These are phyloP conservation scores for Channallabes apus DNA, from an alignment of 2,797 vertebrate genomes.

Conservation along the genomic window DNA sequence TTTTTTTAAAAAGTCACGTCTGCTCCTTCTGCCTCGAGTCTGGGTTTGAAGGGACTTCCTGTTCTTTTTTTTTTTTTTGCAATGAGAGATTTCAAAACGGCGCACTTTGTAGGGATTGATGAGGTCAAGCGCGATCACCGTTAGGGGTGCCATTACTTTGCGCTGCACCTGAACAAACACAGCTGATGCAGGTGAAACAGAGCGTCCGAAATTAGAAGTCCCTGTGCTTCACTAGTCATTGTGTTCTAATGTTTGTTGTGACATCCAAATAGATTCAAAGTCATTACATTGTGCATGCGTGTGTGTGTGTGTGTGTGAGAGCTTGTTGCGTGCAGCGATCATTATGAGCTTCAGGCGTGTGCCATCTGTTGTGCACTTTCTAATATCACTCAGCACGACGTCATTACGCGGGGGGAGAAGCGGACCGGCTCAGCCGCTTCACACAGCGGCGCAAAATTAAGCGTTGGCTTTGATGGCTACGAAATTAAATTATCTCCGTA, in stretches of 20 bases:
- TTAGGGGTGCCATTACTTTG: slow-evolving; percentile 6
- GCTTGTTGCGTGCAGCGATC: slow-evolving; percentile 25
- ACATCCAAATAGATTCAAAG: slow-evolving; percentile 24
- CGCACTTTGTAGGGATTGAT: neutral
- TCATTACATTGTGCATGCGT: slow-evolving; percentile 12
- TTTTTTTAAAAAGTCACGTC: neutral
- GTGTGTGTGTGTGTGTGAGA: slow-evolving; percentile 18
- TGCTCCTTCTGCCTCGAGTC: neutral
- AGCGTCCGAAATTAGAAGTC: neutral
- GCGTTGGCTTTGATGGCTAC: neutral
- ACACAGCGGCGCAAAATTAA: slow-evolving; percentile 16
- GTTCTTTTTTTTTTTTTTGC: no score
- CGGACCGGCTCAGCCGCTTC: neutral
- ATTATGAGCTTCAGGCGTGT: slow-evolving; percentile 25
- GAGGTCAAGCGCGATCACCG: neutral
- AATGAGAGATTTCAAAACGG: neutral
- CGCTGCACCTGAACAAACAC: slow-evolving; percentile 12
- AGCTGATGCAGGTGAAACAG: slow-evolving; percentile 18
- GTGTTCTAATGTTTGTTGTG: slow-evolving; percentile 16
- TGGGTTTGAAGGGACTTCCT: neutral
- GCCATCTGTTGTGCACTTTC: slow-evolving; percentile 35
- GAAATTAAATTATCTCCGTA: neutral
- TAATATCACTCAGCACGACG: slow-evolving; percentile 8
- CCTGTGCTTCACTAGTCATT: neutral
- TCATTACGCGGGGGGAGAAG: slow-evolving; percentile 12